A percentile compares a stretch with the other conserved stretches of the same genome.
phyloP scores from a whole-genome alignment of 2,113 vertebrate species.

The Trichechus manatus region DNA sequence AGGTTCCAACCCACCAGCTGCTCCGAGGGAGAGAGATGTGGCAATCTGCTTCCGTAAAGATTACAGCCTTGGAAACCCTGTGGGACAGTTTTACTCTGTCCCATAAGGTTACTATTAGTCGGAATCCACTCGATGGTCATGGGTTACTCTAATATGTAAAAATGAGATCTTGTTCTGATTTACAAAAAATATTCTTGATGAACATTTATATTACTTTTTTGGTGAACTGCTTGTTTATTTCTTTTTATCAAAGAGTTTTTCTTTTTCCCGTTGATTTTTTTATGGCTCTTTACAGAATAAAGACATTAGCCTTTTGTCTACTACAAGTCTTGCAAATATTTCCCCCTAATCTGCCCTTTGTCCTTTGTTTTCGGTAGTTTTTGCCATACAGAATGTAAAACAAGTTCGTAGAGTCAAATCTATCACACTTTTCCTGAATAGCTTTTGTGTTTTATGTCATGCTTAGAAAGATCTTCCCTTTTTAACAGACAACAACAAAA shows the following conservation, averaged over 20 bases:
- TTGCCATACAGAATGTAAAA: neutral
- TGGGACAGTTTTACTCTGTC: too few relatives aligned
- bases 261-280: neutral
- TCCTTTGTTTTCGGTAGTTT: conserved; percentile 33
- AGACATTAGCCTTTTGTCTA: neutral
- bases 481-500: neutral
- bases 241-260: neutral
- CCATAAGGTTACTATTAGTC: too few relatives aligned
- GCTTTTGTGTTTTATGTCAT: neutral
- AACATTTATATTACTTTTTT: too few relatives aligned
- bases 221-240: too few relatives aligned
- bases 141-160: neutral
- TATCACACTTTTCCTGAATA: neutral
- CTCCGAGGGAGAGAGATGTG: too few relatives aligned
- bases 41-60: too few relatives aligned
- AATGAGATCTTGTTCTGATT: neutral
- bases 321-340: neutral
- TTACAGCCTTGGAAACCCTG: too few relatives aligned
- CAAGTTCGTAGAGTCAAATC: neutral
- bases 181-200: neutral
- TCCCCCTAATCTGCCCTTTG: neutral
- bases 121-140: too few relatives aligned
- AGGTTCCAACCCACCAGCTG: too few relatives aligned
- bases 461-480: neutral
- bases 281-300: neutral